A percentile compares a stretch with the other conserved stretches of the same genome.
Evolutionary conservation across 2,113 vertebrate genomes (phyloP).

Genomic region (Chascanopsetta lugubris): DNA sequence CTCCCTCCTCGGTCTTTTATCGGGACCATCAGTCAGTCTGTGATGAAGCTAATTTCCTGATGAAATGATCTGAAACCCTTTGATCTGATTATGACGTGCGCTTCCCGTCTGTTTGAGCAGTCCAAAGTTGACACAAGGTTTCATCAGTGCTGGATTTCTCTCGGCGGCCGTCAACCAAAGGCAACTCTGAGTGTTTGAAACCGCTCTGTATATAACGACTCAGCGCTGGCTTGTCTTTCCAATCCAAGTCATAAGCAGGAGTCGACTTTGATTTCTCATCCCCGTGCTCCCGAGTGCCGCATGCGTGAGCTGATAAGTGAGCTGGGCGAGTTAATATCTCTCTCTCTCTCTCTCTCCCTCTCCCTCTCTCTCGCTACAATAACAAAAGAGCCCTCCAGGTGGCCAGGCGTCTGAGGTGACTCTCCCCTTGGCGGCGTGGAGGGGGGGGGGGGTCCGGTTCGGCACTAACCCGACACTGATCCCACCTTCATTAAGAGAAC

Average conservation of each 20-base stretch:
- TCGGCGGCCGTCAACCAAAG: slow-evolving; percentile 13
- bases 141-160: neutral
- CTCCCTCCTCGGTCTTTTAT: too few species aligned
- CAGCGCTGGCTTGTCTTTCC: neutral
- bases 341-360: slow-evolving; percentile 27
- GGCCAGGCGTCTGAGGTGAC: slow-evolving; percentile 60
- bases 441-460: slow-evolving; percentile 6
- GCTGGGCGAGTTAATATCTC: slow-evolving; percentile 42
- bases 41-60: too few species aligned
- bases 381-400: slow-evolving; percentile 60
- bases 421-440: slow-evolving; percentile 48
- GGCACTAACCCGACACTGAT: slow-evolving; percentile 42
- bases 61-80: too few species aligned
- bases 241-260: slow-evolving; percentile 6
- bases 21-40: too few species aligned
- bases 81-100: too few species aligned
- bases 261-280: slow-evolving; percentile 10
- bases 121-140: too few species aligned
- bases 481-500: slow-evolving; percentile 40
- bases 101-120: too few species aligned
- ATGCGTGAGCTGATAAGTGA: neutral
- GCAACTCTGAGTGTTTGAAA: slow-evolving; percentile 14
- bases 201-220: neutral
- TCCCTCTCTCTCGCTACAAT: slow-evolving; percentile 27
- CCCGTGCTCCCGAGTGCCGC: neutral